Percentiles rank a stretch among this genome's conserved stretches.
Conservation (phyloP, 1,140 invertebrate species). For the Cydia strobilella region DNA sequence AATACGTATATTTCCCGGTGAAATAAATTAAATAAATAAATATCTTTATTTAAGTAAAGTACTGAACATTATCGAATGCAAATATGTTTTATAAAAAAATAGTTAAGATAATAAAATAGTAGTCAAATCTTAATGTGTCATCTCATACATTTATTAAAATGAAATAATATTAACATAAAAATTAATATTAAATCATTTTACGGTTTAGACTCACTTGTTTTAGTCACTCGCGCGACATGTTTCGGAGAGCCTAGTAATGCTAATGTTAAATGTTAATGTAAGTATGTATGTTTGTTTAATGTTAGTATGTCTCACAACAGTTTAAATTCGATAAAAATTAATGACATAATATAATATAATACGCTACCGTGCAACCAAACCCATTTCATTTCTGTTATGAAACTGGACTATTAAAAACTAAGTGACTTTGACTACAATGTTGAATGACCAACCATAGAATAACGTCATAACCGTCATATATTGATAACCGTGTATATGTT, state of each 20-base stretch:
- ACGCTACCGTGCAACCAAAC: conserved; percentile 1
- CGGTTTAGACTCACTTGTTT: no score
- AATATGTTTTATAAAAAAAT: not conserved
- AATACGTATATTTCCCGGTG: no score
- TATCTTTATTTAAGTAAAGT: no score
- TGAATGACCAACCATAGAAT: conserved; percentile 11
- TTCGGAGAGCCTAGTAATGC: no score
- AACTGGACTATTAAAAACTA: not conserved
- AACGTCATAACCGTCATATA: conserved; percentile 14
- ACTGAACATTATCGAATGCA: not conserved
- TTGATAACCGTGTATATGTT: conserved; percentile 8
- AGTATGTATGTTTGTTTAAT: no score
- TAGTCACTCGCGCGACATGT: no score
- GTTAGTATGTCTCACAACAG: no score
- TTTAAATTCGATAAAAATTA: conserved; percentile 22
- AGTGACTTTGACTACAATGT: conserved; percentile 26
- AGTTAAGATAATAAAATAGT: not conserved
- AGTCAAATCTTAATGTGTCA: not conserved
- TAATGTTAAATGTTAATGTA: no score
- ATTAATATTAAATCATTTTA: conserved; percentile 31
- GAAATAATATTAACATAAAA: conserved; percentile 15
- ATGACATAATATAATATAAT: conserved; percentile 24
- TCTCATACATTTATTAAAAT: conserved; percentile 3
- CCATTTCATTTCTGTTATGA: conserved; percentile 8
- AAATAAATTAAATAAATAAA: no score